These are phyloP conservation scores for Falco biarmicus DNA, from an alignment of 2,797 vertebrate species.

Conservation along the genomic window DNA sequence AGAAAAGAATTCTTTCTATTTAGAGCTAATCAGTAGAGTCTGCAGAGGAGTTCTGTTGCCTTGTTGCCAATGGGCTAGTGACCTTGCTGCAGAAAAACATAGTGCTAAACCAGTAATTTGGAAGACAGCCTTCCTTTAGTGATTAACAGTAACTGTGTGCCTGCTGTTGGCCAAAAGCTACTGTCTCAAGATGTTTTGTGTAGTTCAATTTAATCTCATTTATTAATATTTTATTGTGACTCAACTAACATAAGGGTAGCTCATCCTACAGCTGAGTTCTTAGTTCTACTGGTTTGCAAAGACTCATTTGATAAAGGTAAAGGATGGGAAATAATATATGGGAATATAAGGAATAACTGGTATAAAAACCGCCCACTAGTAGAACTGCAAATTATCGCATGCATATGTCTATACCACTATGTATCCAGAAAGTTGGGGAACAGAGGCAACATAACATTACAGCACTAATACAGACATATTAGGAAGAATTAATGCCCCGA, in stretches of 20 bases:
- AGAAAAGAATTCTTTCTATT: background rate
- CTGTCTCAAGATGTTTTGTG: background rate
- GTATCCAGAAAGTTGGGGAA: background rate
- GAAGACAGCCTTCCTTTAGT: background rate
- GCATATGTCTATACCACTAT: background rate
- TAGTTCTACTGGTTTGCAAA: background rate
- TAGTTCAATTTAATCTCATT: background rate
- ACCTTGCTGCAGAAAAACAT: background rate
- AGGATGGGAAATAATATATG: background rate
- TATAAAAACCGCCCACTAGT: background rate
- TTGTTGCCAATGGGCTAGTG: background rate
- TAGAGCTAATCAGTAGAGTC: background rate
- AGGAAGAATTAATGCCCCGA: background rate
- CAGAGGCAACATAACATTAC: background rate
- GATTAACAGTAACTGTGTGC: background rate
- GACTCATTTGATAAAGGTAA: background rate
- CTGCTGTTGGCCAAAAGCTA: background rate
- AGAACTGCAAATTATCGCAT: background rate
- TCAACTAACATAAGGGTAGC: background rate
- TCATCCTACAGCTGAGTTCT: background rate
- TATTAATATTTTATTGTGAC: background rate
- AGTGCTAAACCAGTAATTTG: background rate
- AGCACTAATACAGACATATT: background rate
- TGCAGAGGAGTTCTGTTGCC: background rate
- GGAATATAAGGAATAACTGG: background rate